Percentiles rank a stretch among this genome's conserved stretches.
Evolutionary conservation across 1,140 invertebrate genomes (phyloP).

Genomic region (Leguminivora glycinivorella): DNA sequence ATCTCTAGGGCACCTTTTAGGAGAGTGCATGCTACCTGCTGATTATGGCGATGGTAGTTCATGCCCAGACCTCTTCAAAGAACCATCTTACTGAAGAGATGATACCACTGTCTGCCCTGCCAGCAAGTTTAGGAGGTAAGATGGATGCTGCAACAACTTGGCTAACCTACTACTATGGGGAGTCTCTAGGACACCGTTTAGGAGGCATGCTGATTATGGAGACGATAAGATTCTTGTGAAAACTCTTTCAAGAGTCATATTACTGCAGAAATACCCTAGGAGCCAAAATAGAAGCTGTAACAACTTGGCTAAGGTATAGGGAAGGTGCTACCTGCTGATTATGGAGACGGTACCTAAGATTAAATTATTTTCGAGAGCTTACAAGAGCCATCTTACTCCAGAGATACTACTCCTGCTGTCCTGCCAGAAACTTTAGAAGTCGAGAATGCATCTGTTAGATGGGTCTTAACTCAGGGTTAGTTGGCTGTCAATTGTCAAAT

Average conservation of each 20-base stretch:
- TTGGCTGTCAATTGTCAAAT: too few species aligned
- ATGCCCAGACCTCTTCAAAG: constrained; percentile 70
- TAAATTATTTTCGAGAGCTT: too few species aligned
- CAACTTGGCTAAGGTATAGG: too few species aligned
- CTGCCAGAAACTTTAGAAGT: constrained; percentile 81
- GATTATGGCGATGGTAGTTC: constrained; percentile 90
- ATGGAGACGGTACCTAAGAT: constrained; percentile 83
- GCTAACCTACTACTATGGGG: constrained; percentile 88
- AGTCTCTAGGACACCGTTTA: constrained; percentile 86
- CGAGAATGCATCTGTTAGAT: constrained; percentile 89
- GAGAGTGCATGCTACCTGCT: constrained; percentile 82
- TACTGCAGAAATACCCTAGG: too few species aligned
- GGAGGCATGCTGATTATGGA: constrained; percentile 86
- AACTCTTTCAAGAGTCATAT: too few species aligned
- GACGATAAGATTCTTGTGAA: constrained; percentile 80
- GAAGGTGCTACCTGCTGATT: constrained; percentile 83
- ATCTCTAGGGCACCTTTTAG: constrained; percentile 87
- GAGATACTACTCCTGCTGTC: too few species aligned
- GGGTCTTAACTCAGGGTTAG: too few species aligned
- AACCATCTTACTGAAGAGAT: constrained; percentile 57
- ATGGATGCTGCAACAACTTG: constrained; percentile 92
- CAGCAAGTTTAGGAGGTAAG: constrained; percentile 83
- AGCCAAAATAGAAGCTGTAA: too few species aligned
- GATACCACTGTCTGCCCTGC: constrained; percentile 49
- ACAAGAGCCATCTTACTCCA: too few species aligned